phyloP scores from a whole-genome alignment of 2,888 invertebrate genomes.

The Perithous albicinctus region DNA sequence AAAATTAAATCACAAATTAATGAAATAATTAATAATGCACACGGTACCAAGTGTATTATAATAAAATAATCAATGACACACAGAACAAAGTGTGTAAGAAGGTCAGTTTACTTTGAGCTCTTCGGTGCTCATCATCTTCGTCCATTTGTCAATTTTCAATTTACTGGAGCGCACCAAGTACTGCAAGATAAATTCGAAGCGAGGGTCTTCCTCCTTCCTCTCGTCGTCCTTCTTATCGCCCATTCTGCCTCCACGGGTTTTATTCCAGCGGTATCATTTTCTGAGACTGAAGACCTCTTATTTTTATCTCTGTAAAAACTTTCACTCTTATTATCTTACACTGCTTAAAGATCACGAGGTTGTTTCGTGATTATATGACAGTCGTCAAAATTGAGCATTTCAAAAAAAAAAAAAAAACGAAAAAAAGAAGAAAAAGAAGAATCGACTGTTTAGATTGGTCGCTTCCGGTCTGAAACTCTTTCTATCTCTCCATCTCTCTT shows the following conservation, averaged over 20 bases:
- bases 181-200: conserved; percentile 92
- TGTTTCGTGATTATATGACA: conserved; percentile 35
- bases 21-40: too few species aligned
- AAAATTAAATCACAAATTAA: too few species aligned
- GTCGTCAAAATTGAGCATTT: conserved; percentile 16
- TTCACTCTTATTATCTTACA: conserved; percentile 1
- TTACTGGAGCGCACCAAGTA: conserved; percentile 91
- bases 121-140: conserved; percentile 91
- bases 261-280: conserved; percentile 18
- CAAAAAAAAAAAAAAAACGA: too few species aligned
- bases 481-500: too few species aligned
- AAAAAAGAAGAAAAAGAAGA: too few species aligned
- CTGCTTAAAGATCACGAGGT: background rate
- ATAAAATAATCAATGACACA: background rate
- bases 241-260: conserved; percentile 70
- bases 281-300: background rate
- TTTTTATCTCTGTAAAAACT: conserved; percentile 11
- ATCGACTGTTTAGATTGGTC: conserved; percentile 7
- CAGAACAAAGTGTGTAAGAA: conserved; percentile 6
- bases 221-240: conserved; percentile 82
- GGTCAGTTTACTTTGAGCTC: conserved; percentile 87
- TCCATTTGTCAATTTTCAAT: conserved; percentile 95
- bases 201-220: conserved; percentile 87
- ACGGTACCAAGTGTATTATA: too few species aligned
- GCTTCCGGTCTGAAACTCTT: conserved; percentile 15